A percentile compares a stretch with the other conserved stretches of the same genome.
Conservation (phyloP, 1,140 invertebrate genomes). For the Diploscapter pachys region DNA sequence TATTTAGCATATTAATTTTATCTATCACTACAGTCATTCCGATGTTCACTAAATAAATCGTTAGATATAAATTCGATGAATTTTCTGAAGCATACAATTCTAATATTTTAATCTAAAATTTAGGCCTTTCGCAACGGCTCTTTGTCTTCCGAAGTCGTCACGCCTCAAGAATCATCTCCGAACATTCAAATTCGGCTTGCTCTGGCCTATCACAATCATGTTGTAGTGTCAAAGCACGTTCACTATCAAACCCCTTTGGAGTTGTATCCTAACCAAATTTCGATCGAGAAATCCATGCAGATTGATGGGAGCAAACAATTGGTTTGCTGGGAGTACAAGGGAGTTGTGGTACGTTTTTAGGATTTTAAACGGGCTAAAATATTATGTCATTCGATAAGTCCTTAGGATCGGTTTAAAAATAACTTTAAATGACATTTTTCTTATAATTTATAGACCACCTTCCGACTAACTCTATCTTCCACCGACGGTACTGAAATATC, state of each 20-base stretch:
- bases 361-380: background rate
- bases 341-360: background rate
- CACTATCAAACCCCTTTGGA: conserved; percentile 12
- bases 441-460: background rate
- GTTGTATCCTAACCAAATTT: conserved; percentile 4
- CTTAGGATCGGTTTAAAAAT: conserved; percentile 25
- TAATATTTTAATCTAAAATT: background rate
- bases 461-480: background rate
- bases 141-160: conserved; percentile 11
- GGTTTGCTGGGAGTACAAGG: conserved; percentile 26
- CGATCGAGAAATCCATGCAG: background rate
- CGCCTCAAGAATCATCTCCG: conserved; percentile 2
- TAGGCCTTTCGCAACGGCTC: conserved; percentile 18
- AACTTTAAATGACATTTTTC: conserved; percentile 1
- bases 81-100: background rate
- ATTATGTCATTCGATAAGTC: conserved; percentile 16
- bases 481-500: conserved; percentile 7
- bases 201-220: conserved; percentile 18
- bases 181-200: conserved; percentile 23
- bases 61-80: no score
- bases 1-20: no score
- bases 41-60: no score
- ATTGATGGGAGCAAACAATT: conserved; percentile 12
- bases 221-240: conserved; percentile 13
- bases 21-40: no score